phyloP scores from a whole-genome alignment of 1,140 invertebrate genomes.

The Arion vulgaris region DNA sequence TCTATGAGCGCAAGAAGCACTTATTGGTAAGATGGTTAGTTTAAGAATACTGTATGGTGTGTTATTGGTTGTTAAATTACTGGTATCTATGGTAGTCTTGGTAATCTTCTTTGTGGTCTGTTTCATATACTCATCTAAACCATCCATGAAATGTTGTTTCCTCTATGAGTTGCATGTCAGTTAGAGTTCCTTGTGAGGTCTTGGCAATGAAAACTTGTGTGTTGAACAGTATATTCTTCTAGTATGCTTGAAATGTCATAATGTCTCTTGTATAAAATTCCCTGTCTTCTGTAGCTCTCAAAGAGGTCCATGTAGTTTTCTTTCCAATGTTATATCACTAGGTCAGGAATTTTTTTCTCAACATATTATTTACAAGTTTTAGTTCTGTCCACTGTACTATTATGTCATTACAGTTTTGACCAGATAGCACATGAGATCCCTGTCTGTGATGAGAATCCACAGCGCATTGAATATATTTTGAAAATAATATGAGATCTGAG shows the following conservation, averaged over 20 bases:
- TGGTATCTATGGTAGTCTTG: not conserved
- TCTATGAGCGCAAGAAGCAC: slow-evolving; percentile 85
- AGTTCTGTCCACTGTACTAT: not conserved
- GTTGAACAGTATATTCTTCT: too few species aligned
- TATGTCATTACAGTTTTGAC: not conserved
- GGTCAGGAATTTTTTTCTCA: not conserved
- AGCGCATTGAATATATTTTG: not conserved
- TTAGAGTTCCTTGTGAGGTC: not conserved
- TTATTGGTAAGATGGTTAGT: slow-evolving; percentile 78
- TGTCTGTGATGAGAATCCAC: not conserved
- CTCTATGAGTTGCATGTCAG: not conserved
- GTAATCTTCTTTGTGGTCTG: not conserved
- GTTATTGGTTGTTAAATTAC: not conserved
- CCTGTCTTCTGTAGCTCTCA: too few species aligned
- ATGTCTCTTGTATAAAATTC: too few species aligned
- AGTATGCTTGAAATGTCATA: too few species aligned
- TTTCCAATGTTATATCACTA: not conserved
- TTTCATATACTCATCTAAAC: too few species aligned
- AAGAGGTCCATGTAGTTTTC: too few species aligned
- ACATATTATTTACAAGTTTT: not conserved
- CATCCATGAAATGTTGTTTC: not conserved
- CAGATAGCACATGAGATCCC: not conserved
- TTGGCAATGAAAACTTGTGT: too few species aligned
- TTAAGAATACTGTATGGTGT: not conserved
- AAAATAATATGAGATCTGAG: not conserved